Evolutionary conservation across 2,888 invertebrate species (phyloP).

Genomic region (Leptinotarsa haldemani): DNA sequence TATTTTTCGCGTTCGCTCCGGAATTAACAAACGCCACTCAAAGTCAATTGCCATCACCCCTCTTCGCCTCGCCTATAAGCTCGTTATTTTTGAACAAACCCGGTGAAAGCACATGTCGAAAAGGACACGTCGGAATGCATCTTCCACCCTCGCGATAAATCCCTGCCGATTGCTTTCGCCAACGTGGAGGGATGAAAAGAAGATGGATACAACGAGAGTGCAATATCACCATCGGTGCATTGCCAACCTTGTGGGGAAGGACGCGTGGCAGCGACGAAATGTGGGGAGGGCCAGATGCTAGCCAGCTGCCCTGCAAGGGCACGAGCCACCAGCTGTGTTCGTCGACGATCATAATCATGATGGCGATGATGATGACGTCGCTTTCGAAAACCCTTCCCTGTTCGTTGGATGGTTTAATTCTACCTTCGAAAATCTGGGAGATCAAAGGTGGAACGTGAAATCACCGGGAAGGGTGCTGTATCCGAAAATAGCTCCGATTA

Average conservation of each 20-base stretch:
- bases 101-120: constrained; percentile 11
- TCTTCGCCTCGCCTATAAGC: not conserved
- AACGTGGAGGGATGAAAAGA: not conserved
- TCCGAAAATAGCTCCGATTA: not conserved
- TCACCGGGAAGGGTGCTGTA: not conserved
- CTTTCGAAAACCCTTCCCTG: not conserved
- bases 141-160: constrained; percentile 18
- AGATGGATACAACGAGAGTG: constrained; percentile 10
- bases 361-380: constrained; percentile 2
- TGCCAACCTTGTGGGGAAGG: constrained; percentile 26
- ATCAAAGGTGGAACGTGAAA: not conserved
- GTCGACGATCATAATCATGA: constrained; percentile 3
- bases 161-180: constrained; percentile 2
- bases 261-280: constrained; percentile 37
- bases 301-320: constrained; percentile 39
- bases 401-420: not conserved
- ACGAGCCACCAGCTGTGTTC: constrained; percentile 39
- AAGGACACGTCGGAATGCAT: constrained; percentile 10
- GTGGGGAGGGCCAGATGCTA: constrained; percentile 41
- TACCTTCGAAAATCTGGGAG: not conserved
- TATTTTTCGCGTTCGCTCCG: too few relatives aligned
- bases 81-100: not conserved
- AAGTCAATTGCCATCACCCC: not conserved
- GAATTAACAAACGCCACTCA: too few relatives aligned
- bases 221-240: constrained; percentile 7